A percentile compares a stretch with the other conserved stretches of the same genome.
These are phyloP conservation scores for Aphelenchoides fujianensis DNA, from an alignment of 1,140 invertebrate genomes.

Conservation along the genomic window DNA sequence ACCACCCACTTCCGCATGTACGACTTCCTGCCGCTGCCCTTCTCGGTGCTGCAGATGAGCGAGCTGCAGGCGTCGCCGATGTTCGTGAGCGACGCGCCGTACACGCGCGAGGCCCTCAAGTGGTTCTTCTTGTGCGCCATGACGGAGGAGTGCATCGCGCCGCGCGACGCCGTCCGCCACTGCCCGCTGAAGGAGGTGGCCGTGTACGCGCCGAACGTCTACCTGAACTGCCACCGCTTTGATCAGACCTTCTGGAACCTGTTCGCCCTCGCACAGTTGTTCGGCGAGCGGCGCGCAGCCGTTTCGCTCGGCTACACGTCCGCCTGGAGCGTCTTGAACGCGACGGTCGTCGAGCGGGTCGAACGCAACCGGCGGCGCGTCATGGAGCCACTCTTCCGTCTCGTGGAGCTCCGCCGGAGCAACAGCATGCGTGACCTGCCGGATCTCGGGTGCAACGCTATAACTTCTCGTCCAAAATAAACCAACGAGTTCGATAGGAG, in stretches of 20 bases:
- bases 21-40: constrained; percentile 16
- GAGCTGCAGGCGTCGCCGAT: constrained; percentile 7
- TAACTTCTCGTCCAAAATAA: too few species aligned
- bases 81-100: constrained; percentile 9
- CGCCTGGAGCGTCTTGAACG: neutral
- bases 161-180: neutral
- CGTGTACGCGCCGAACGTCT: neutral
- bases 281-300: neutral
- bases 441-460: too few species aligned
- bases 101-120: constrained; percentile 26
- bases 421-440: too few species aligned
- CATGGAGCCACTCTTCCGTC: too few species aligned
- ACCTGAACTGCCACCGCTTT: constrained; percentile 21
- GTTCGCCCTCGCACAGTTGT: neutral
- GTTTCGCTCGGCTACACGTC: neutral
- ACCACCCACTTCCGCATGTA: constrained; percentile 9
- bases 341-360: neutral
- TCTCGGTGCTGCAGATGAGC: neutral
- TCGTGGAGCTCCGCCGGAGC: too few species aligned
- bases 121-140: constrained; percentile 24
- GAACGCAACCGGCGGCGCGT: neutral
- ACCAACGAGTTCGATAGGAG: too few species aligned
- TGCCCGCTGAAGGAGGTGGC: constrained; percentile 10
- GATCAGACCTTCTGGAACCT: constrained; percentile 19
- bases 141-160: constrained; percentile 23